Conservation (phyloP, 2,797 vertebrate species). For the Silurus aristotelis region DNA sequence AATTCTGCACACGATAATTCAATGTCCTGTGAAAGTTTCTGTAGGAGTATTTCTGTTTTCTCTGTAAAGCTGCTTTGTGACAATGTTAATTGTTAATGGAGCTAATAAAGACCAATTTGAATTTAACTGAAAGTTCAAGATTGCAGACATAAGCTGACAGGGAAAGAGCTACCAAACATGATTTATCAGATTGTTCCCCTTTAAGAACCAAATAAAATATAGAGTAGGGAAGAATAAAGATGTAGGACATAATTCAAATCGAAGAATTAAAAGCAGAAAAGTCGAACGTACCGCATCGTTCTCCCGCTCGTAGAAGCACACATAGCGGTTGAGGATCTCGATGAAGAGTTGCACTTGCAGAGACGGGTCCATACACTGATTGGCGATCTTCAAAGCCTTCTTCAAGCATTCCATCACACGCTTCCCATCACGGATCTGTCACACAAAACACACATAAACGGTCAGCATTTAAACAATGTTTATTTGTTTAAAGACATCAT, state of each 20-base stretch:
- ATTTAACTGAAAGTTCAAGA: not conserved
- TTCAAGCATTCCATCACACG: constrained; percentile 98
- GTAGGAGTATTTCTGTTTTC: too few species aligned
- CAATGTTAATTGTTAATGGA: too few species aligned
- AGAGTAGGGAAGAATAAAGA: not conserved
- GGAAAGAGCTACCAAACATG: not conserved
- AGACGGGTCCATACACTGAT: constrained; percentile 99
- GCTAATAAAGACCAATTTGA: too few species aligned
- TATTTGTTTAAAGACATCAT: not conserved
- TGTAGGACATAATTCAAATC: not conserved
- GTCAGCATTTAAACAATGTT: not conserved
- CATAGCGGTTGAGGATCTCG: constrained; percentile 98
- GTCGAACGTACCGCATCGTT: constrained; percentile 86
- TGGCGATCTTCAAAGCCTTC: constrained; percentile 98
- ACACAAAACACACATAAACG: constrained; percentile 1
- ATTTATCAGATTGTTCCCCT: too few species aligned
- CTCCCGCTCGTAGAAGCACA: constrained; percentile 98
- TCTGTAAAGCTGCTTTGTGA: too few species aligned
- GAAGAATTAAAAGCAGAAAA: not conserved
- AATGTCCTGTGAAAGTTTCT: too few species aligned
- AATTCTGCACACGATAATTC: too few species aligned
- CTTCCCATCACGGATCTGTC: constrained; percentile 92
- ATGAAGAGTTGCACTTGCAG: constrained; percentile 98
- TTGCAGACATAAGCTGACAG: not conserved
- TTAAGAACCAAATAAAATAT: not conserved